Conservation (phyloP, 2,888 invertebrate species). For the Pherbina coryleti region DNA sequence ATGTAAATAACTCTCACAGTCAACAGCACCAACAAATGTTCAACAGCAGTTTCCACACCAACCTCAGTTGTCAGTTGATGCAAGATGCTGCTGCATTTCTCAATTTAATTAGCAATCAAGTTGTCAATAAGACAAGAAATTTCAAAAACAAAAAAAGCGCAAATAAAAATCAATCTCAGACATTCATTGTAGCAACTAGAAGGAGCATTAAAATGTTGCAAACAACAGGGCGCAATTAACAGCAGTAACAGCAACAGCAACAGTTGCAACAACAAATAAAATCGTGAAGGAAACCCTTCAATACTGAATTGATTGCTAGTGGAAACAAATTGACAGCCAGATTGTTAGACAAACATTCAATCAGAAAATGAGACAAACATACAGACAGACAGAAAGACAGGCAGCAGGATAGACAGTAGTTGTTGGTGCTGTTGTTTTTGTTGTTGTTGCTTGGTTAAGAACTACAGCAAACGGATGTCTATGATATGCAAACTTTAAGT, state of each 20-base stretch:
- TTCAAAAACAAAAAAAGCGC: not conserved
- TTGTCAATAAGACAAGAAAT: conserved; percentile 4
- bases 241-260: not conserved
- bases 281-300: not conserved
- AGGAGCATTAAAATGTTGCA: not conserved
- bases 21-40: no score
- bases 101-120: conserved; percentile 27
- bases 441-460: no score
- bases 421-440: no score
- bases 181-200: not conserved
- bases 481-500: no score
- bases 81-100: not conserved
- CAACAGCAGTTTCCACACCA: not conserved
- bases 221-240: conserved; percentile 7
- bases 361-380: not conserved
- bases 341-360: conserved; percentile 17
- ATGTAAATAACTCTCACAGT: no score
- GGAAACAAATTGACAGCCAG: conserved; percentile 15
- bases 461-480: not conserved
- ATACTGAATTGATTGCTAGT: not conserved
- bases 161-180: not conserved
- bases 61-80: not conserved
- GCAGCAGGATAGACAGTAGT: no score
- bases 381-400: no score
- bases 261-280: not conserved